A percentile compares a stretch with the other conserved stretches of the same genome.
phyloP scores from a whole-genome alignment of 2,797 vertebrate genomes.

The Gymnocypris eckloni region DNA sequence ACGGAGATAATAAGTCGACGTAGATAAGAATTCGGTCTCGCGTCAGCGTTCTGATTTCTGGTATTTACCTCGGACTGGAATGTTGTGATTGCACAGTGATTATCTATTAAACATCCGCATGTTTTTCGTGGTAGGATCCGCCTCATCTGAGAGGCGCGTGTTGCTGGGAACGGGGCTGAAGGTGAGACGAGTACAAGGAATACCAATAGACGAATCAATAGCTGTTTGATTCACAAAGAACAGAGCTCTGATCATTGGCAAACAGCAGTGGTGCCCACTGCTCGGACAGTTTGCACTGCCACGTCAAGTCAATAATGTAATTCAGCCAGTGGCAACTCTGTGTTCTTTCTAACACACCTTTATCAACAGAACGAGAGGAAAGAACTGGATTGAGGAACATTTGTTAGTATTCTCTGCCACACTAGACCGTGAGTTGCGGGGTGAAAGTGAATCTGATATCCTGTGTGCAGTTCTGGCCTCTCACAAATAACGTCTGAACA shows the following conservation, averaged over 20 bases:
- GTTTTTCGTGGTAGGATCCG: constrained; percentile 6
- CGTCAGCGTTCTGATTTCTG: constrained; percentile 1
- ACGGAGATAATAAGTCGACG: constrained; percentile 18
- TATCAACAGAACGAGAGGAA: constrained; percentile 46
- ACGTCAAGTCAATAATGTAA: constrained; percentile 62
- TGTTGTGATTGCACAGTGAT: constrained; percentile 43
- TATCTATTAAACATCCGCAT: constrained; percentile 26
- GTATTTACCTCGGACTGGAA: constrained; percentile 20
- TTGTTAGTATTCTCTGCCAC: constrained; percentile 39
- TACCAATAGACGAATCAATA: constrained; percentile 57
- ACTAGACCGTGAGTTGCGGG: constrained; percentile 6
- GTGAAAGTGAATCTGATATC: constrained; percentile 9
- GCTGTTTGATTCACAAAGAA: constrained; percentile 58
- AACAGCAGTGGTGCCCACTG: constrained; percentile 52
- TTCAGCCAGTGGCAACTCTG: constrained; percentile 57
- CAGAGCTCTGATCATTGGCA: constrained; percentile 57
- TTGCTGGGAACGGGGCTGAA: constrained; percentile 7
- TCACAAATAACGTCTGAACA: constrained; percentile 11
- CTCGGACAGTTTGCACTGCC: constrained; percentile 61
- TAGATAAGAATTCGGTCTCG: constrained; percentile 17
- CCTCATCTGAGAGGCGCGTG: constrained; percentile 1
- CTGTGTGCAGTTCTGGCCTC: background rate
- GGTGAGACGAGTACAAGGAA: constrained; percentile 38
- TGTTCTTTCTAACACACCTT: constrained; percentile 53
- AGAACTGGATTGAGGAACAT: constrained; percentile 38